phyloP scores from a whole-genome alignment of 2,888 invertebrate species.

The Hirtodrosophila histrioides region DNA sequence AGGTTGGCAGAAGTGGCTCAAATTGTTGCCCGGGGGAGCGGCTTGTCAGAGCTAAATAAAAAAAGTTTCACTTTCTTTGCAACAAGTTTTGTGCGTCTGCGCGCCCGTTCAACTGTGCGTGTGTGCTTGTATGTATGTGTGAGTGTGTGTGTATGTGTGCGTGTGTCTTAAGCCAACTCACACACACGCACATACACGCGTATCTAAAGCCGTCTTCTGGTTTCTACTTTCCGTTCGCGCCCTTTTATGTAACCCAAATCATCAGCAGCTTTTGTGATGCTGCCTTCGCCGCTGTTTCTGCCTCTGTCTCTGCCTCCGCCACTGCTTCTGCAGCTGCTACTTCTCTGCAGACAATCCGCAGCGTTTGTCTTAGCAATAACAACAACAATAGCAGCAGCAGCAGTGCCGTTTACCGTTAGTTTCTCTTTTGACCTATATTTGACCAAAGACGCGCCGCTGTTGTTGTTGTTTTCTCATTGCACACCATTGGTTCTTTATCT shows the following conservation, averaged over 20 bases:
- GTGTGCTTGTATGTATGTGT: conserved; percentile 14
- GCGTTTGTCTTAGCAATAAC: conserved; percentile 32
- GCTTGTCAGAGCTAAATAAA: conserved; percentile 21
- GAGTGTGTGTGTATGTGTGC: conserved; percentile 13
- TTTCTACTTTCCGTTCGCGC: conserved; percentile 77
- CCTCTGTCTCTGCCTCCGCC: too few species aligned
- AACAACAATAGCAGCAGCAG: conserved; percentile 23
- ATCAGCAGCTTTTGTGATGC: conserved; percentile 43
- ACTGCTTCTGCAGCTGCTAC: conserved; percentile 13
- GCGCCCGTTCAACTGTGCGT: conserved; percentile 30
- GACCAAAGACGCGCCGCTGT: conserved; percentile 43
- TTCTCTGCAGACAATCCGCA: conserved; percentile 42
- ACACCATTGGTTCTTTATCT: conserved; percentile 51
- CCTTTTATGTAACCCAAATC: conserved; percentile 82
- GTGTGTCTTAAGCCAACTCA: conserved; percentile 7
- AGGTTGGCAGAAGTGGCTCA: conserved; percentile 36
- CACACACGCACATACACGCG: conserved; percentile 16
- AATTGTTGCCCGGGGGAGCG: conserved; percentile 52
- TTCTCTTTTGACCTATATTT: conserved; percentile 84
- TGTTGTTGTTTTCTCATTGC: conserved; percentile 28
- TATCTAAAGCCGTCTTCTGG: conserved; percentile 51
- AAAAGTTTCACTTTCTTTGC: conserved; percentile 82
- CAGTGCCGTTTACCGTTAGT: conserved; percentile 77
- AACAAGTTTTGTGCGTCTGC: conserved; percentile 66
- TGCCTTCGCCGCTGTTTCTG: conserved; percentile 34